Evolutionary conservation across 2,113 vertebrate genomes (phyloP).

Genomic region (Erythrocercus mccallii): DNA sequence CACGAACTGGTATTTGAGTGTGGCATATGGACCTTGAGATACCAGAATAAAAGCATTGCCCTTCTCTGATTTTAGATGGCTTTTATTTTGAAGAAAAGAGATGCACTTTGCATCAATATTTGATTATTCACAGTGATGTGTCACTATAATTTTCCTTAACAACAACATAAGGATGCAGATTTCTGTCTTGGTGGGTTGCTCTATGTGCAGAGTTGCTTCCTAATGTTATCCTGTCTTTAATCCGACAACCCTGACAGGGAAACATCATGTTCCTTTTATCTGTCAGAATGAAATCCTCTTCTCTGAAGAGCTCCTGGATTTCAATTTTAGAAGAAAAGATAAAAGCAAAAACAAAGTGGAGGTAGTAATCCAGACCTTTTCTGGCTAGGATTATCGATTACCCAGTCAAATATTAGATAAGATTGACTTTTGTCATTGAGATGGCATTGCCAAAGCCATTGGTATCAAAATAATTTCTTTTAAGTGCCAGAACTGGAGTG

Average conservation of each 20-base stretch:
- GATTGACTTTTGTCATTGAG: neutral
- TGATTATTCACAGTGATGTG: neutral
- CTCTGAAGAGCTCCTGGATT: neutral
- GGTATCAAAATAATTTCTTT: neutral
- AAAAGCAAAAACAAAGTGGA: slow-evolving; percentile 8
- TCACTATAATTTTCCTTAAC: neutral
- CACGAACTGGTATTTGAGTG: neutral
- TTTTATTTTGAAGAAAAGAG: neutral
- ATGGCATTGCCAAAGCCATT: neutral
- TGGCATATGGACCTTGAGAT: neutral
- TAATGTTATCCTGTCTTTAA: slow-evolving; percentile 31
- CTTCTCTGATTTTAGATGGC: neutral
- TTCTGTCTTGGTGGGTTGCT: neutral
- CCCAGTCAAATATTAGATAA: neutral
- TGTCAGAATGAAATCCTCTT: slow-evolving; percentile 35
- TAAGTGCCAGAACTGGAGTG: neutral
- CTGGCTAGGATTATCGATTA: neutral
- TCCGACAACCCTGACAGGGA: neutral
- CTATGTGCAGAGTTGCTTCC: neutral
- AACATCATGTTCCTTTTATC: slow-evolving; percentile 11
- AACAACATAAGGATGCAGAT: neutral
- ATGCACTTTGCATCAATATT: neutral
- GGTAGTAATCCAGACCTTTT: neutral
- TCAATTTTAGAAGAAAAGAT: slow-evolving; percentile 41
- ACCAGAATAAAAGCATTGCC: neutral